Base-by-base conservation (phyloP, 1,140 invertebrate genomes). In the Orius insidiosus region DNA sequence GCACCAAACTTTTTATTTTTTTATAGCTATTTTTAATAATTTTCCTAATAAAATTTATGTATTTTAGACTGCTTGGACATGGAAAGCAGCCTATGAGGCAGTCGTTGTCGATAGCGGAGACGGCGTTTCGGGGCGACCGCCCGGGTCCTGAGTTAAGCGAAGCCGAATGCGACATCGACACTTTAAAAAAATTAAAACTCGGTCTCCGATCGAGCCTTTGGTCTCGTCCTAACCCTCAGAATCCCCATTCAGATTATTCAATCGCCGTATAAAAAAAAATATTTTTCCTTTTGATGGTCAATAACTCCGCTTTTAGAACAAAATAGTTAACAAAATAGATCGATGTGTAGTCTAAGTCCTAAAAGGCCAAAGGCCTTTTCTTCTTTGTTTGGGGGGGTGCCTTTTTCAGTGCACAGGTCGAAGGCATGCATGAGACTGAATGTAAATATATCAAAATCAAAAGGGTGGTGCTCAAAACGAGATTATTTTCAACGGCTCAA, bases 131-230 rank as follows among this genome's bases (percentile, higher is more conserved):
- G 16, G 63, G 63, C 49, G 60, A 60, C 19, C 53, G 51, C 0
- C 46, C 49, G 6, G 34, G 66, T 52, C 65, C 63, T 43, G 75
- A 78, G 56, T 59, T 76, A 41, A 74, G 72, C 54, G 75, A 78
- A 55, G 74, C 75, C 30, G 76, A 80, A 59, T 78, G 75, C 63
- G 78, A 80, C 63, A 75, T 78, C 58, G 78, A 80, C 54, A 78
- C 76, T n/a, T 58, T 80, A 43, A 80, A 80, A 57, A 80, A 80
- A 59, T 60, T 80, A 32, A 80, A 80, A 62, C 62, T 80, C 34
- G 76, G 76, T 4, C 61, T 77, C 52, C 63, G 75, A 41, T 78
- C 75, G 30, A 75, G 75, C n/a, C 62, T 80, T 6, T 80, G 78
- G 78, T 78, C 76, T 11, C 67, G 74, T 49, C 77, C 78, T 9